These are phyloP conservation scores for Corvus moneduloides DNA, from an alignment of 2,113 vertebrate species.

Conservation along the genomic window DNA sequence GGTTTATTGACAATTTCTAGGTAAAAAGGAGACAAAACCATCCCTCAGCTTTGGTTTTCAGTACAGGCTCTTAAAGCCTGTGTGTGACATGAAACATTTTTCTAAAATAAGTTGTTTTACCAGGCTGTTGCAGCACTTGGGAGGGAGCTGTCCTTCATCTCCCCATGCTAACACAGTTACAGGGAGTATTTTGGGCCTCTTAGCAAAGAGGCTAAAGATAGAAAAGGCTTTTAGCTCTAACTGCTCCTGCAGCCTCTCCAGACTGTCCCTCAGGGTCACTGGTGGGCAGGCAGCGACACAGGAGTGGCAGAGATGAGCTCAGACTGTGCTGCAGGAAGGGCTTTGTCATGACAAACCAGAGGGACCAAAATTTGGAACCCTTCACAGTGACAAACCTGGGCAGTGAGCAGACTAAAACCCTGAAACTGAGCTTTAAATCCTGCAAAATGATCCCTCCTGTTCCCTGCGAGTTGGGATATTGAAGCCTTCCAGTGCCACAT, in stretches of 20 bases:
- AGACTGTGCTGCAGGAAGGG: neutral
- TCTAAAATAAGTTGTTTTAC: neutral
- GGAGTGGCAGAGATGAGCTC: neutral
- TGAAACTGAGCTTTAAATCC: neutral
- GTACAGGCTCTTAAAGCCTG: neutral
- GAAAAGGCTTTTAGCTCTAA: neutral
- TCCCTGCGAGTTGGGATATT: neutral
- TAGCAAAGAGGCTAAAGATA: constrained; percentile 44
- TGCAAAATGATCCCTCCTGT: neutral
- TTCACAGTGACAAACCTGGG: neutral
- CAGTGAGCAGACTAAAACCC: neutral
- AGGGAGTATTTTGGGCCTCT: constrained; percentile 36
- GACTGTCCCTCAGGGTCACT: neutral
- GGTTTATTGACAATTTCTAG: neutral
- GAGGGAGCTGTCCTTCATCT: neutral
- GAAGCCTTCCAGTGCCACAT: neutral
- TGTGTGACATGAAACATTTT: neutral
- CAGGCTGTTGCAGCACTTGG: neutral
- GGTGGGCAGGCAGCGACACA: neutral
- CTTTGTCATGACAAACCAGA: neutral
- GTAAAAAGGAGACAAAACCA: neutral
- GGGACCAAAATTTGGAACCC: neutral
- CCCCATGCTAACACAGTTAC: neutral
- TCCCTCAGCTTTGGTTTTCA: neutral
- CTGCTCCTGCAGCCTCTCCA: neutral